These are phyloP conservation scores for Oophaga pumilio DNA, from an alignment of 2,113 vertebrate species.

Conservation along the genomic window DNA sequence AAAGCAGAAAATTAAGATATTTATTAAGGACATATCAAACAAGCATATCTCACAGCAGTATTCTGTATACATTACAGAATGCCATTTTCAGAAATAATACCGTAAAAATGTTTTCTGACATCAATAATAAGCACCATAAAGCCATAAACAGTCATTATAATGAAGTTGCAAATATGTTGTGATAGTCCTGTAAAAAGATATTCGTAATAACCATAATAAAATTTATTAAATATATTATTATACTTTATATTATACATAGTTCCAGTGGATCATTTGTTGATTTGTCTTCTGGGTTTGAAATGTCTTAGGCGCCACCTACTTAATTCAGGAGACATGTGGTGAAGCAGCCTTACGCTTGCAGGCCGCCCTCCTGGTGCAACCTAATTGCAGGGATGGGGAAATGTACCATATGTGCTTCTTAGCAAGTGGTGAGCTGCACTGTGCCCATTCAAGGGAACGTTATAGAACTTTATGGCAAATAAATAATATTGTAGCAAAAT, in stretches of 20 bases:
- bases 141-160: background rate
- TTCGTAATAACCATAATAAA: background rate
- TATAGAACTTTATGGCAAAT: background rate
- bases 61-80: background rate
- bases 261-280: background rate
- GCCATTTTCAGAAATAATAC: background rate
- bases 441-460: background rate
- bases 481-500: background rate
- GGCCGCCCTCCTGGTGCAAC: background rate
- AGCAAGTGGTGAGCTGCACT: background rate
- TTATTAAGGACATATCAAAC: background rate
- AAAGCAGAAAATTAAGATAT: slow-evolving; percentile 54
- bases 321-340: background rate
- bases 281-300: background rate
- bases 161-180: background rate
- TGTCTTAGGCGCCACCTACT: background rate
- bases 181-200: too few species aligned
- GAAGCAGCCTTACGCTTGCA: background rate
- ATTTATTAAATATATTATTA: too few species aligned
- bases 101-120: background rate
- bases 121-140: background rate
- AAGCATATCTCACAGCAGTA: background rate
- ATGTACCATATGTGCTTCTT: background rate
- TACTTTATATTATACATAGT: too few species aligned
- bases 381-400: background rate